Percentiles rank a stretch among this genome's conserved stretches.
Conservation (phyloP, 2,797 vertebrate species). For the Callimico goeldii region DNA sequence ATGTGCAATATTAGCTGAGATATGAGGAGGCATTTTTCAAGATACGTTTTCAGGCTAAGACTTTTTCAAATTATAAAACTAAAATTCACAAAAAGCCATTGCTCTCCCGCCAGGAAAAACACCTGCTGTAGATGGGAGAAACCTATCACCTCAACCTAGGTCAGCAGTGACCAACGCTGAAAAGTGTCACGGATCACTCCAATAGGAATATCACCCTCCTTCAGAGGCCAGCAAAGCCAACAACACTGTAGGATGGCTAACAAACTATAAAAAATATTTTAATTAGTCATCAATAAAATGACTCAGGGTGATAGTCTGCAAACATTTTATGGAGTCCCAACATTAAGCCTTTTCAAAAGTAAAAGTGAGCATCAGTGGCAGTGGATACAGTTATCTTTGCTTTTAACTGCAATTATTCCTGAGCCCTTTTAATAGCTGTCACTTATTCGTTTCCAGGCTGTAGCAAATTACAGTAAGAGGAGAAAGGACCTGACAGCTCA, state of each 20-base stretch:
- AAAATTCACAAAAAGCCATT: background rate
- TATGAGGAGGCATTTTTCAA: background rate
- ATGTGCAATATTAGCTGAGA: background rate
- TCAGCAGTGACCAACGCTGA: background rate
- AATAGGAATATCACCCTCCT: background rate
- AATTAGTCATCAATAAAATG: background rate
- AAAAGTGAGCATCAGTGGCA: background rate
- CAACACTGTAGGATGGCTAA: background rate
- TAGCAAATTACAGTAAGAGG: slow-evolving; percentile 48
- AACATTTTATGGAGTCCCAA: background rate
- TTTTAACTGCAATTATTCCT: slow-evolving; percentile 55
- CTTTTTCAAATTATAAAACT: slow-evolving; percentile 16
- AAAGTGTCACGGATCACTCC: background rate
- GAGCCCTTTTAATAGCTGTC: slow-evolving; percentile 51
- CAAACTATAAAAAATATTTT: background rate
- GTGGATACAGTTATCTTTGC: background rate
- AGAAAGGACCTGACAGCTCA: slow-evolving; percentile 40
- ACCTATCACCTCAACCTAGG: background rate
- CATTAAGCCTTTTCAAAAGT: background rate
- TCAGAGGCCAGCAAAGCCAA: background rate
- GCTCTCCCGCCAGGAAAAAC: background rate
- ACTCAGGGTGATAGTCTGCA: background rate
- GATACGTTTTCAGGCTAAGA: background rate
- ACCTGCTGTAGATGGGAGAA: background rate
- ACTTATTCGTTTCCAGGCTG: slow-evolving; percentile 47